phyloP scores from a whole-genome alignment of 2,888 invertebrate species.

The Sphaeridia pumilis region DNA sequence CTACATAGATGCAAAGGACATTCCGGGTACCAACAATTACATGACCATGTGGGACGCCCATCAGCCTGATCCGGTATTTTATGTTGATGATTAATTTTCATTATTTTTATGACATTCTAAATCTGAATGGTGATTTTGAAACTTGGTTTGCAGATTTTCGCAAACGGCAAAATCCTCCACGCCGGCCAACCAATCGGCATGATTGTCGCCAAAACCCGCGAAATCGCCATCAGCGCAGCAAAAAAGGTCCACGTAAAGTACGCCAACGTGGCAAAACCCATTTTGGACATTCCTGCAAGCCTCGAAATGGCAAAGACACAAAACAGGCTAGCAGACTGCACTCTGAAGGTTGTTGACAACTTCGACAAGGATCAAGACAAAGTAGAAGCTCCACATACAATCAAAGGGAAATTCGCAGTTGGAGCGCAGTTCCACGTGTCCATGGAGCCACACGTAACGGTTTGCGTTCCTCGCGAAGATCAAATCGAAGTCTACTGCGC shows the following conservation, averaged over 20 bases:
- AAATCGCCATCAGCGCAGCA: slow-evolving; percentile 38
- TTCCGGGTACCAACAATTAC: slow-evolving; percentile 55
- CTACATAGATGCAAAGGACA: slow-evolving; percentile 53
- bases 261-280: slow-evolving; percentile 38
- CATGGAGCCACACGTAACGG: slow-evolving; percentile 60
- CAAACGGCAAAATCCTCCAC: slow-evolving; percentile 37
- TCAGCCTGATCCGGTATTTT: slow-evolving; percentile 6
- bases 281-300: slow-evolving; percentile 38
- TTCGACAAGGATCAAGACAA: neutral
- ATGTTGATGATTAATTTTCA: neutral
- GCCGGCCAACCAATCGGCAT: slow-evolving; percentile 41
- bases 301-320: slow-evolving; percentile 31
- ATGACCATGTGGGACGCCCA: neutral
- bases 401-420: slow-evolving; percentile 45
- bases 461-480: slow-evolving; percentile 57
- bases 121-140: neutral
- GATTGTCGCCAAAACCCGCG: slow-evolving; percentile 38
- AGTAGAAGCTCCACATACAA: slow-evolving; percentile 36
- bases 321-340: slow-evolving; percentile 14
- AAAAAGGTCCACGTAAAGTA: slow-evolving; percentile 39
- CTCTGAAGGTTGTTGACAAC: neutral
- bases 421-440: slow-evolving; percentile 60
- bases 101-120: neutral
- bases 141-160: slow-evolving; percentile 38
- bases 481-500: slow-evolving; percentile 49